Evolutionary conservation across 2,113 vertebrate genomes (phyloP), one percentile per base, ranked within the genome.

Genomic region (Dendropsophus ebraccatus): DNA sequence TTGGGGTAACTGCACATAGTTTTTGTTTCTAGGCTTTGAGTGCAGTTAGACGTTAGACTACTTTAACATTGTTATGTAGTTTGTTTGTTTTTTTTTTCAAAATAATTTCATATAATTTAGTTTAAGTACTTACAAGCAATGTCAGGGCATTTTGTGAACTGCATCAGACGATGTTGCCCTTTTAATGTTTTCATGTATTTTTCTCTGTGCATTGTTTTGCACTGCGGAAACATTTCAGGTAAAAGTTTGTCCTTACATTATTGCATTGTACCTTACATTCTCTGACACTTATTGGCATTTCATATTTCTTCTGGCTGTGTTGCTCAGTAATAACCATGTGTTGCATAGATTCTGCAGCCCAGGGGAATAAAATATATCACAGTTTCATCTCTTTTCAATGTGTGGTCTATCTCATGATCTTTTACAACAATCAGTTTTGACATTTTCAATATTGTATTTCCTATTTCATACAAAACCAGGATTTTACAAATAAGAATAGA

Each of bases 401-500:
- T 82, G 69, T 82, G 13, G 12, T 75, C 50, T 75, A 84, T 75
- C 37, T 45, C 69, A 84, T 47, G 50, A 60, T 75, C 70, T 74
- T 60, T 58, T 84, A 60, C 45, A 56, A 60, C 70, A 84, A 84
- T 75, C 50, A 54, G 13, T 73, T 73, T 74, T 84, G 70, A 84
- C 70, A 84, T 84, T 84, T 84, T 25, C 35, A 84, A 84, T 84
- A 84, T 74, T 74, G 81, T 41, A 45, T 58, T 50, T 84, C 35
- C 67, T 47, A 45, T 74, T 84, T 47, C n/a, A 84, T 54, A 72
- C 49, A 73, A 74, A 74, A 84, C 58, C 32, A 16, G 67, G 32
- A 84, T 84, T 84, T 84, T 75, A 72, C 52, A n/a, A 74, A 69
- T 82, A 70, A 70, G 80, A 45, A 50, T 82, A 82, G 65, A 82